Evolutionary conservation across 2,113 vertebrate genomes (phyloP).

Genomic region (Illadopsis cleaveri): DNA sequence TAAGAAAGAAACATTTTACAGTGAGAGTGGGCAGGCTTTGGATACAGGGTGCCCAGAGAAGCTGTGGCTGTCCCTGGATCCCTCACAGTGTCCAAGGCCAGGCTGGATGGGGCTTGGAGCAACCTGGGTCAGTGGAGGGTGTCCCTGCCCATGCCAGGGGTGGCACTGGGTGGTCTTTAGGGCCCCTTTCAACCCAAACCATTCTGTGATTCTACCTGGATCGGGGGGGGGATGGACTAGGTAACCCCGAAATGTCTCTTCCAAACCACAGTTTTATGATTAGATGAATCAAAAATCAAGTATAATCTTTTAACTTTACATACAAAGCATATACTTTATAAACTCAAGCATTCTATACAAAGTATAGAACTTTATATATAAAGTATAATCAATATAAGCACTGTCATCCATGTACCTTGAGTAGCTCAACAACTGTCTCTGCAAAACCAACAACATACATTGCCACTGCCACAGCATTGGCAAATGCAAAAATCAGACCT

Average conservation of each 20-base stretch:
- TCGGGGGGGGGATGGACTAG: neutral
- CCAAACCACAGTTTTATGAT: neutral
- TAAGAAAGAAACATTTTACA: neutral
- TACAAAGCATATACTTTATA: neutral
- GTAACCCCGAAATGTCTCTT: neutral
- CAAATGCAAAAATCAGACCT: constrained; percentile 96
- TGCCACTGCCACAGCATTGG: constrained; percentile 97
- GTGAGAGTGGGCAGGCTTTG: accelerated
- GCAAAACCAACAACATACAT: constrained; percentile 99
- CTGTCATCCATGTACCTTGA: constrained; percentile 72
- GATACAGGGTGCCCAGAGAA: neutral
- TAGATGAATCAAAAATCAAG: neutral
- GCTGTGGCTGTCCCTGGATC: neutral
- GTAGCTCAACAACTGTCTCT: constrained; percentile 92
- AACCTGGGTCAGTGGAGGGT: accelerated
- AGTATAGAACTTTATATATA: neutral
- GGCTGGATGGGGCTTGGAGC: neutral
- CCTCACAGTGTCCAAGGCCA: neutral
- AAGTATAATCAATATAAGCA: neutral
- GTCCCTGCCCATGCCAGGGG: neutral
- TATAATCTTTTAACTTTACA: neutral
- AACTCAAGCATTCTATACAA: neutral
- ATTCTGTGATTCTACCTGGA: neutral
- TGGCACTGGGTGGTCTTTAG: neutral
- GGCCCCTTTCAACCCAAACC: neutral